Percentiles rank a stretch among this genome's conserved stretches.
These are phyloP conservation scores for Scolopax rusticola DNA, from an alignment of 2,797 vertebrate species.

Conservation along the genomic window DNA sequence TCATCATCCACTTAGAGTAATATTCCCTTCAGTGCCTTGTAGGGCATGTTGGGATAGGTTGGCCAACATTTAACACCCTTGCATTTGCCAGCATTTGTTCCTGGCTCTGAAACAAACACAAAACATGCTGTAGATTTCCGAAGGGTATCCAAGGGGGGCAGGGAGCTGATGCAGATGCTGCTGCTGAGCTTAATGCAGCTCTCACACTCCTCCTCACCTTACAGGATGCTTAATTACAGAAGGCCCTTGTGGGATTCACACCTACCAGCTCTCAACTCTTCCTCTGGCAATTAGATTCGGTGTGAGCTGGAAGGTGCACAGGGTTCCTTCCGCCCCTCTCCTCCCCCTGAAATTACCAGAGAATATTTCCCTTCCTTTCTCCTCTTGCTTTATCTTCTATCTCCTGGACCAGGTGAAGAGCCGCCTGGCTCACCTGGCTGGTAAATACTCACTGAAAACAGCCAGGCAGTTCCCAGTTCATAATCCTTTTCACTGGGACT, in stretches of 20 bases:
- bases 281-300: not conserved
- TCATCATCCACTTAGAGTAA: slow-evolving; percentile 54
- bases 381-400: not conserved
- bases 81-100: slow-evolving; percentile 37
- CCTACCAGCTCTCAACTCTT: not conserved
- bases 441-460: not conserved
- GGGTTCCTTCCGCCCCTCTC: not conserved
- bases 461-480: not conserved
- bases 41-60: slow-evolving; percentile 20
- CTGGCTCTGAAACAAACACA: slow-evolving; percentile 47
- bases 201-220: not conserved
- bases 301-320: not conserved
- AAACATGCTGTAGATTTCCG: not conserved
- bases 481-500: not conserved
- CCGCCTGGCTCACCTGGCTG: not conserved
- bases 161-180: not conserved
- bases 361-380: not conserved
- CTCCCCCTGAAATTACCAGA: fast-evolving
- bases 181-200: not conserved
- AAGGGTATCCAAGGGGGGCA: not conserved
- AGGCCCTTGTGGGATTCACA: not conserved
- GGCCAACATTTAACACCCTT: slow-evolving; percentile 56
- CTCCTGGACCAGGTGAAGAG: fast-evolving
- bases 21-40: slow-evolving; percentile 29
- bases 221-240: not conserved